phyloP scores from a whole-genome alignment of 2,113 vertebrate genomes.

The Pleuronectes platessa region DNA sequence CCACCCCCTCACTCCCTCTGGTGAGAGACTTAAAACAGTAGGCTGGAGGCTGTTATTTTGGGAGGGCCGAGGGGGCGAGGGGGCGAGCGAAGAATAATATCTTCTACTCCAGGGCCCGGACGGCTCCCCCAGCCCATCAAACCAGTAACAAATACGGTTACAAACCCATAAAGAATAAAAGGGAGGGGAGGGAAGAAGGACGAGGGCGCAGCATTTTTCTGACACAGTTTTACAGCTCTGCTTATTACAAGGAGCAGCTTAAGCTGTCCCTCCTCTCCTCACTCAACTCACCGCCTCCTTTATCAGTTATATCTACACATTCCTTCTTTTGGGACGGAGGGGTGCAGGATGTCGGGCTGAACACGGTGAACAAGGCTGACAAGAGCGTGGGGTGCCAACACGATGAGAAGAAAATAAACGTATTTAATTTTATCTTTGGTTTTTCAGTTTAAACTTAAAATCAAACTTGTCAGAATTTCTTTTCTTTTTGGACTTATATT shows the following conservation, averaged over 20 bases:
- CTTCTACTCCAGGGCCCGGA: conserved; percentile 81
- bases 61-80: conserved; percentile 77
- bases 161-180: conserved; percentile 81
- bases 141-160: conserved; percentile 83
- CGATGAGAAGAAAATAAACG: not conserved
- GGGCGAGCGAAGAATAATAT: conserved; percentile 80
- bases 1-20: conserved; percentile 75
- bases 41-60: conserved; percentile 83
- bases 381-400: conserved; percentile 3
- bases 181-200: conserved; percentile 79
- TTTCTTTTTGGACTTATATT: not conserved
- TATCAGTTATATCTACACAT: conserved; percentile 72
- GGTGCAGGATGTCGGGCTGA: conserved; percentile 45
- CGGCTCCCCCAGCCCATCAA: conserved; percentile 82
- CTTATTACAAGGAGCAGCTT: conserved; percentile 78
- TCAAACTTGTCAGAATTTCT: not conserved
- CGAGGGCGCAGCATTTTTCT: conserved; percentile 80
- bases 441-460: not conserved
- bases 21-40: conserved; percentile 83
- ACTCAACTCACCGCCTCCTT: conserved; percentile 58
- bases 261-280: conserved; percentile 59
- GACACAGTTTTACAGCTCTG: conserved; percentile 80
- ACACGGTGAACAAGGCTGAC: conserved; percentile 25
- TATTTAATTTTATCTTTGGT: not conserved
- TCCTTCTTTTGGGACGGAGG: conserved; percentile 64